Evolutionary conservation across 2,797 vertebrate genomes (phyloP), one percentile per base, ranked within the genome.

Genomic region (Ctenopoma kingsleyae): DNA sequence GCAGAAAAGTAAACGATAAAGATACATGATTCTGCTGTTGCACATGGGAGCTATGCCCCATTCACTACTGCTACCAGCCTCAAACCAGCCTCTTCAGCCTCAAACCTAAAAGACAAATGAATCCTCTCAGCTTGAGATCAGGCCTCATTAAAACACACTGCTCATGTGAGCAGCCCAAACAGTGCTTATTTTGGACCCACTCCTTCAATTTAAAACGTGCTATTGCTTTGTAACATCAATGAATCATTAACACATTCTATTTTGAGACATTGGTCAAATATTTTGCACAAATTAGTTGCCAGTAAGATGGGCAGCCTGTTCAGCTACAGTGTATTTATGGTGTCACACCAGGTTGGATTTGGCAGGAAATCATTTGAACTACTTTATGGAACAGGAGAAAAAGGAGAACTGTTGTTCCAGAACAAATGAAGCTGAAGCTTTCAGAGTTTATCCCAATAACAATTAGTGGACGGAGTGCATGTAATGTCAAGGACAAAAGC

Each of bases 1-100:
- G 84, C 74, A 78, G 46, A 83, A 82, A 68, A 74, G 57, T 53
- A 63, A 84, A 71, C 11, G 43, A 81, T 59, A 68, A 67, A 44
- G 36, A 44, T 57, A 49, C 30, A 53, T 23, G 58, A 58, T 57
- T 67, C 6, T 55, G 66, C 54, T 11, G 50, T 23, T 25, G 52
- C 68, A 62, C 30, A 36, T 4, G 10, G 53, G 56, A 57, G 44
- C 56, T 49, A 30, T 68, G 65, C 25, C 22, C 52, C 0, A 20
- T 56, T 67, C 63, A 2, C 55, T 36, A 20, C 40, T 25, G 46
- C 51, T 44, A 50, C 63, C 38, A 56, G 17, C 20, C 60, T 74
- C 13, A 40, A 67, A 62, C 30, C n/a, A n/a, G n/a, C n/a, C 11
- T 10, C 51, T 50, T 46, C 22, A 66, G 44, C 27, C 55, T 32